Evolutionary conservation across 2,888 invertebrate genomes (phyloP).

Genomic region (Conops quadrifasciatus): DNA sequence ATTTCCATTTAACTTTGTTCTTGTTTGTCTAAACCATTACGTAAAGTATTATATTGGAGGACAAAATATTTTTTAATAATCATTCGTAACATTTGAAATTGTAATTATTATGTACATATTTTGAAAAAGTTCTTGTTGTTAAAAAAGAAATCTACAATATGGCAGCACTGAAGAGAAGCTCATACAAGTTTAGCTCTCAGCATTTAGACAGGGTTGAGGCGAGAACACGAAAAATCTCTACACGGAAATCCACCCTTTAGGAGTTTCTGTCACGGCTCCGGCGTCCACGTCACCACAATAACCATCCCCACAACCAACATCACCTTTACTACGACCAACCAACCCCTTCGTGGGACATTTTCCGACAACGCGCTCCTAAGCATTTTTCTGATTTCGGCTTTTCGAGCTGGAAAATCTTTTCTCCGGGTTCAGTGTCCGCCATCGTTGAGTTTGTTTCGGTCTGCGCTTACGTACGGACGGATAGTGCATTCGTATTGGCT

Average conservation of each 20-base stretch:
- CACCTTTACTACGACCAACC: not conserved
- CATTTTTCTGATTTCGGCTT: constrained; percentile 19
- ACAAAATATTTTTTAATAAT: too few species aligned
- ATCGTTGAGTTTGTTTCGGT: constrained; percentile 54
- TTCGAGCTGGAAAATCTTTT: constrained; percentile 32
- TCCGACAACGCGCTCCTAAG: constrained; percentile 19
- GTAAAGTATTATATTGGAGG: too few species aligned
- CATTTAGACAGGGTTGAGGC: constrained; percentile 16
- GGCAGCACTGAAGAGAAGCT: constrained; percentile 12
- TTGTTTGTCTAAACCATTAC: too few species aligned
- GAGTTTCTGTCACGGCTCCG: too few species aligned
- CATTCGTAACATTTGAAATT: too few species aligned
- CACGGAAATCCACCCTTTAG: constrained; percentile 16
- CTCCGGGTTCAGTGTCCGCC: constrained; percentile 57
- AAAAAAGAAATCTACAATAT: constrained; percentile 3
- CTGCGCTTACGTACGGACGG: constrained; percentile 51
- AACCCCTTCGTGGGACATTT: constrained; percentile 25
- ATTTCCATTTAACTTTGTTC: too few species aligned
- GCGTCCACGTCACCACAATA: too few species aligned
- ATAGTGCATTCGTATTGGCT: not conserved
- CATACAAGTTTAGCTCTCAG: not conserved
- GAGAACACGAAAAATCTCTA: constrained; percentile 30
- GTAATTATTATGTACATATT: too few species aligned
- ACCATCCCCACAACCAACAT: constrained; percentile 5
- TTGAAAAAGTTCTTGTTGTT: not conserved